Base-by-base conservation (phyloP, 2,113 vertebrate genomes). In the Capra hircus region DNA sequence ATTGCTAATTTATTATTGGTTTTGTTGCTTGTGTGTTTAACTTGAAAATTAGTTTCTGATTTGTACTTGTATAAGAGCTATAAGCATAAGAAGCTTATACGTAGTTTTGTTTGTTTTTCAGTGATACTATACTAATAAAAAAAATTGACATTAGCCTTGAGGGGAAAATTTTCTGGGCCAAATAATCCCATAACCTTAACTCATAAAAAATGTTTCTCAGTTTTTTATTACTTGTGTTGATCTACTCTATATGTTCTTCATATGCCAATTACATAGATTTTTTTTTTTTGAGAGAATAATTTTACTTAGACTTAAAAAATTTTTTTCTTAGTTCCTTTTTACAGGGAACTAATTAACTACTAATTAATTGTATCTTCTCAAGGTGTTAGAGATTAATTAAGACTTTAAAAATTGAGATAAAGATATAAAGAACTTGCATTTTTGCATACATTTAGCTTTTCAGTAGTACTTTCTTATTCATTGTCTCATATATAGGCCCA, bases 1-100 rank as follows among this genome's bases (percentile, higher is more conserved):
- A 36, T 92, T 84, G 33, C 83, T 88, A 57, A 80, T 94, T 95
- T 93, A 50, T 88, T 91, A 40, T 25, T 59, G 33, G 10, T 59
- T 95, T 94, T 91, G 16, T 94, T 85, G 57, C 78, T 91, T 92
- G 5, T 64, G 2, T 92, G 50, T 92, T 62, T 97, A n/a, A 86
- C 80, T 94, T 82, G 80, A 95, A 93, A 74, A 82, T 92, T 81
- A 85, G 52, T 62, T 94, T 97, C 88, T 94, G 64, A 25, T 92
- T 85, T 94, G 77, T 74, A 50, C 87, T 82, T 92, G 27, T 92
- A 9, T 81, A 62, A 81, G 23, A 87, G 14, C 12, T 43, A 21
- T 74, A 84, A 67, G 28, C 60, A 25, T 33, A 80, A 80, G 25
- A 85, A 27, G 33, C 84, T 95, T 88, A 43, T 62, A 16, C 3